Evolutionary conservation across 2,113 vertebrate genomes (phyloP), one percentile per base, ranked within the genome.

Genomic region (Caloenas nicobarica): DNA sequence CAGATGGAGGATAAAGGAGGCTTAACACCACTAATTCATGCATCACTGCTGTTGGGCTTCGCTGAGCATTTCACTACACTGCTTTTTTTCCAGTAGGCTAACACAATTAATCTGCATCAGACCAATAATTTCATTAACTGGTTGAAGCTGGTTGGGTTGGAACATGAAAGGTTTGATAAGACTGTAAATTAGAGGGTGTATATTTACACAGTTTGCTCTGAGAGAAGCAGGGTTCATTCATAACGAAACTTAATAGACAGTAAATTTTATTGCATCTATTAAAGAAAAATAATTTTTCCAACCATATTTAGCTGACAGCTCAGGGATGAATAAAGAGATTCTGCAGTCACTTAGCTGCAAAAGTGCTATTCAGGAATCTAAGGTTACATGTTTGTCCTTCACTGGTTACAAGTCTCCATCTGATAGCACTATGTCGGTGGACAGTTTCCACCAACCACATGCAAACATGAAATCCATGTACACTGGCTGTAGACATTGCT

Each of bases 11-110:
- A 70, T 74, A 94, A 85, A 93, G 61, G 24, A 92, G 58, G 89
- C 44, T 95, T 85, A 97, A 68, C 31, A 73, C 28, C 46, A 81
- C 66, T 81, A 88, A 94, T 77, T 92, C 81, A 78, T 33, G 40
- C 81, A 86, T 77, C 54, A 54, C 58, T 89, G 84, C 91, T 8
- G 1, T 31, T 74, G 57, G 44, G 64, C 50, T 94, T 87, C 71
- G 68, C 76, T 81, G 56, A 93, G 69, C 79, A 80, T 85, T 87
- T 93, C 77, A 84, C 84, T 64, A 73, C 46, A 44, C 51, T 77
- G 57, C 36, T 81, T 92, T 82, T 78, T 66, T 89, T 94, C 77
- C 83, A 78, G 73, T 21, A 79, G 65, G 42, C n/a, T 73, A 92
- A 70, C 57, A 73, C 61, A 94, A 60, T 44, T 28, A 91, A 92